Base-by-base conservation (phyloP, 2,888 invertebrate genomes). In the Rhorus exstirpatorius region DNA sequence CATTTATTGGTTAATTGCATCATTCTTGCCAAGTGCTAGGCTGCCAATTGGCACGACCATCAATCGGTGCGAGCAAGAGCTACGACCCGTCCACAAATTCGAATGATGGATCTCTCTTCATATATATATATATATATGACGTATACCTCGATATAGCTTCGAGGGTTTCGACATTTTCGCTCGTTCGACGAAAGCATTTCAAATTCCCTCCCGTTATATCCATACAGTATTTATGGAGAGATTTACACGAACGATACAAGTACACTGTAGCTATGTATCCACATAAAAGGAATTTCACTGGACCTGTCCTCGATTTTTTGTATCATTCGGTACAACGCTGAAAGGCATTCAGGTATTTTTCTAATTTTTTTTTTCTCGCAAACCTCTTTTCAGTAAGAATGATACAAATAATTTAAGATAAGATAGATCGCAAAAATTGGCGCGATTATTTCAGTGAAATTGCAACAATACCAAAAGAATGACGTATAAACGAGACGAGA, bases 1-100 rank as follows among this genome's bases (percentile, higher is more conserved):
- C 88, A 89, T 91, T 91, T 90, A 90, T 91, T 90, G 90, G 89
- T 89, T 91, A 91, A 92, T 92, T 91, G 90, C 89, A 89, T 91
- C 88, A 92, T 91, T 90, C 90, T 89, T 90, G 90, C 88, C 89
- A 88, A 91, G 89, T 89, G 88, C 84, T 83, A 79, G 83, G 80
- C 85, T 87, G 86, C 86, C 87, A 88, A 89, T 87, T 89, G 89
- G 88, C 86, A 85, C 84, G 86, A 83, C 84, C 86, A 88, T 88
- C 89, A 90, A 89, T 90, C 89, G 90, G 86, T 87, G 83, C 84
- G 87, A 87, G 90, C 88, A 88, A 58, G 44, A 71, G 44, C 88
- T 89, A 87, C 87, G 83, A 83, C 83, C 86, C 76, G 65, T 72
- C 75, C 85, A 79, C 75, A 75, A 77, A 79, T 74, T 83, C 79